Base-by-base conservation (phyloP, 2,113 vertebrate species). In the Salvelinus alpinus region DNA sequence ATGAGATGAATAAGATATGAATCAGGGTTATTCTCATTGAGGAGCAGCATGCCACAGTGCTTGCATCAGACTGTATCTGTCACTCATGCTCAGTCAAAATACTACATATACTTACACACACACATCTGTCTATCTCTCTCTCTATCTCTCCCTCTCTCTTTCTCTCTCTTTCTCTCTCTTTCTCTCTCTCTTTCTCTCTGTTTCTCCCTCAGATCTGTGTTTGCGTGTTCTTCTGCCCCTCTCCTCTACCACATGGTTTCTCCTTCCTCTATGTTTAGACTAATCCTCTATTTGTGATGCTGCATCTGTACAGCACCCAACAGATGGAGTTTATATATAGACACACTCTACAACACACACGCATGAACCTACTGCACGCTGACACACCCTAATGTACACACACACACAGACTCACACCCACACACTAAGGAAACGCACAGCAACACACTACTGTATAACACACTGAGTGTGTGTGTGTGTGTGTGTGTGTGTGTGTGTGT, bases 1-100 rank as follows among this genome's bases (percentile, higher is more conserved):
- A 83, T 75, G 71, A 80, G 82, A 80, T 75, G 78, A 88, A 84
- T 84, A 84, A 82, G 71, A 25, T 44, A 72, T 38, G 48, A 81
- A 77, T 81, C 67, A 57, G 76, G n/a, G 18, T 60, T n/a, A 22
- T 60, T 60, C 51, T 57, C 51, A 57, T 18, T 38, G 51, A 13
- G 18, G 51, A 57, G 13, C 18, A 18, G 16, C 51, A 54, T 54
- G 51, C 51, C 16, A 5, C 64, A 25, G 64, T 24, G 64, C 64
- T 65, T 70, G 24, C 20, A 70, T 76, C 74, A 57, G n/a, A 1
- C 5, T 20, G 5, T 76, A n/a, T 70, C n/a, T 47, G 18, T 60
- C 27, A 31, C 8, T 9, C 34, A 38, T 48, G 20, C 22, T 16
- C 38, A 18, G 7, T 60, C 59, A 6, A 60, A n/a, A 20, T 22